phyloP scores from a whole-genome alignment of 2,888 invertebrate species.

The Formica aserva region DNA sequence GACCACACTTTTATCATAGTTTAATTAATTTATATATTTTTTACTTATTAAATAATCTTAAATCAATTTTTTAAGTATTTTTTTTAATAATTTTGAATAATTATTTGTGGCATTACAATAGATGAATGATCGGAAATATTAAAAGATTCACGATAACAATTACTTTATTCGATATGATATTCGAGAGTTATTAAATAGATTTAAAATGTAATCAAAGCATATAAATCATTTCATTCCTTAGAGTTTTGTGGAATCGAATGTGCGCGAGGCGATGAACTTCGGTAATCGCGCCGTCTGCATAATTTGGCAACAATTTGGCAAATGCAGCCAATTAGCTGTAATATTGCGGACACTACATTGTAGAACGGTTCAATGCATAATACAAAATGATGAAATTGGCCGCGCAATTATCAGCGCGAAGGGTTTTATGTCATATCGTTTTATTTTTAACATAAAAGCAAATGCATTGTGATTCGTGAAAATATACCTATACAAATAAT shows the following conservation, averaged over 20 bases:
- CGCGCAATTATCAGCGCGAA: neutral
- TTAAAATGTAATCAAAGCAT: neutral
- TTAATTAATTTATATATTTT: neutral
- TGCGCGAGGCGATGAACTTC: constrained; percentile 2
- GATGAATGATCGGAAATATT: neutral
- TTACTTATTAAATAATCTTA: neutral
- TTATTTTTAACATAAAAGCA: neutral
- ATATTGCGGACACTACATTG: neutral
- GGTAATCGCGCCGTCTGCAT: constrained; percentile 26
- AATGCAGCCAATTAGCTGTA: constrained; percentile 41
- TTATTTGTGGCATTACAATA: neutral
- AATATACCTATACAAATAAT: neutral
- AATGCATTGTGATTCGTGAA: neutral
- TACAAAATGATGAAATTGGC: neutral
- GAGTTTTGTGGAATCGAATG: neutral
- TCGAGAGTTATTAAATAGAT: neutral
- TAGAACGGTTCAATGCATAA: constrained; percentile 7
- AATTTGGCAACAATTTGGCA: constrained; percentile 43
- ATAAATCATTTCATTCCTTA: constrained; percentile 15
- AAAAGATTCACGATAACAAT: neutral
- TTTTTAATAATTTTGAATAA: neutral
- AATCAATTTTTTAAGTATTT: neutral
- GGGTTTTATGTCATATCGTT: neutral
- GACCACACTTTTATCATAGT: neutral
- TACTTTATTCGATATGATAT: neutral